Conservation (phyloP, 1,140 invertebrate genomes). For the Drosophila serrata region DNA sequence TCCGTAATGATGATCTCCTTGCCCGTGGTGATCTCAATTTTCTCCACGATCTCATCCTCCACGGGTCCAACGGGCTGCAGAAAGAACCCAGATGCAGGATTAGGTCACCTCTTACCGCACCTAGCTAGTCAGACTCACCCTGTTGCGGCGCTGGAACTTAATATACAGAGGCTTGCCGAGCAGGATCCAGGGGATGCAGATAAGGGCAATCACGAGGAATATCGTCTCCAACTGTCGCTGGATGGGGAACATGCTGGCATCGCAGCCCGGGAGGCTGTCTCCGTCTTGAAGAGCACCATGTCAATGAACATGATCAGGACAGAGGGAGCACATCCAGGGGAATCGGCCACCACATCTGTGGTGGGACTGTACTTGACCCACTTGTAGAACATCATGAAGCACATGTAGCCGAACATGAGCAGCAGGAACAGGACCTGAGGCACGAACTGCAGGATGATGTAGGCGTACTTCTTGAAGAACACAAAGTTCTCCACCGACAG, state of each 20-base stretch:
- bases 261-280: slow-evolving; percentile 87
- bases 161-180: slow-evolving; percentile 94
- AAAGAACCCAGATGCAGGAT: not conserved
- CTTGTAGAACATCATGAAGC: slow-evolving; percentile 96
- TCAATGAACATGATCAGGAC: slow-evolving; percentile 96
- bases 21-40: slow-evolving; percentile 63
- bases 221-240: slow-evolving; percentile 91
- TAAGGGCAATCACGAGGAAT: slow-evolving; percentile 90
- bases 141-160: slow-evolving; percentile 56
- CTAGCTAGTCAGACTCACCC: slow-evolving; percentile 10
- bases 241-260: slow-evolving; percentile 89
- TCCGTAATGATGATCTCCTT: slow-evolving; percentile 71
- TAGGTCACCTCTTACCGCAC: not conserved
- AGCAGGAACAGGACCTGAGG: slow-evolving; percentile 96
- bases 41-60: slow-evolving; percentile 66
- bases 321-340: slow-evolving; percentile 92
- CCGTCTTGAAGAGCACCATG: slow-evolving; percentile 92
- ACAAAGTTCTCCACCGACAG: slow-evolving; percentile 95
- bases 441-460: slow-evolving; percentile 95
- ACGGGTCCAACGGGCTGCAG: slow-evolving; percentile 14
- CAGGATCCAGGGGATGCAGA: slow-evolving; percentile 96
- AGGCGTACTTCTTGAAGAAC: slow-evolving; percentile 92
- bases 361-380: slow-evolving; percentile 92
- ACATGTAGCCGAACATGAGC: slow-evolving; percentile 96
- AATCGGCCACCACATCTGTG: slow-evolving; percentile 85